Evolutionary conservation across 2,888 invertebrate genomes (phyloP).

Genomic region (Drymonia ruficornis): DNA sequence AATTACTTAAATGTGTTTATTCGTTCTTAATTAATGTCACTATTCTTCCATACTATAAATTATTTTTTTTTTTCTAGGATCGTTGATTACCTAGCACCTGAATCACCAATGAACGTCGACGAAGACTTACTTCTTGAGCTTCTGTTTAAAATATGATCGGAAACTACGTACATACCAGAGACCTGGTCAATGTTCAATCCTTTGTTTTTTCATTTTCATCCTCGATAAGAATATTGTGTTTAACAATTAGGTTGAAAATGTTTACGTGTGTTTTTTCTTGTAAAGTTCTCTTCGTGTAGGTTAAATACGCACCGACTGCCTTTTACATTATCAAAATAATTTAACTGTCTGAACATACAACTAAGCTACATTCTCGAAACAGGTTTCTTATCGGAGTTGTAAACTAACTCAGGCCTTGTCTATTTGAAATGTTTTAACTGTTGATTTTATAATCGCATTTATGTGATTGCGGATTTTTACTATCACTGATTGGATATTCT

Average conservation of each 20-base stretch:
- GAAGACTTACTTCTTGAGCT: constrained; percentile 78
- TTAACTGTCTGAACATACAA: constrained; percentile 30
- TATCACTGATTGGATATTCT: constrained; percentile 8
- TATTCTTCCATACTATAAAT: too few species aligned
- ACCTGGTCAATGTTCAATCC: constrained; percentile 10
- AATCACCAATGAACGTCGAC: constrained; percentile 80
- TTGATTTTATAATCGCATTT: constrained; percentile 38
- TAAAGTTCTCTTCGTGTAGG: constrained; percentile 16
- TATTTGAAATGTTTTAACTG: constrained; percentile 47
- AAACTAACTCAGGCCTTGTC: constrained; percentile 71
- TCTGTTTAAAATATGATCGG: constrained; percentile 74
- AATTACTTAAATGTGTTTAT: too few species aligned
- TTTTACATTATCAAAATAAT: constrained; percentile 30
- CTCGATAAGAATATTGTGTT: constrained; percentile 7
- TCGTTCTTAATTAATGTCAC: too few species aligned
- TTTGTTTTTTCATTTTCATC: constrained; percentile 9
- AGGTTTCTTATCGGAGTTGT: constrained; percentile 68
- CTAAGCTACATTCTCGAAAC: constrained; percentile 44
- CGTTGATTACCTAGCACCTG: constrained; percentile 77
- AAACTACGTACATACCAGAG: constrained; percentile 14
- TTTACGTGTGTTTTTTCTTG: constrained; percentile 13
- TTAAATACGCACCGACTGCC: constrained; percentile 29
- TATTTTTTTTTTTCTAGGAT: constrained; percentile 54
- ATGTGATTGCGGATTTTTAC: constrained; percentile 21
- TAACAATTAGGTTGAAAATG: constrained; percentile 13